Base-by-base conservation (phyloP, 2,888 invertebrate genomes). In the Napeogenes inachia region DNA sequence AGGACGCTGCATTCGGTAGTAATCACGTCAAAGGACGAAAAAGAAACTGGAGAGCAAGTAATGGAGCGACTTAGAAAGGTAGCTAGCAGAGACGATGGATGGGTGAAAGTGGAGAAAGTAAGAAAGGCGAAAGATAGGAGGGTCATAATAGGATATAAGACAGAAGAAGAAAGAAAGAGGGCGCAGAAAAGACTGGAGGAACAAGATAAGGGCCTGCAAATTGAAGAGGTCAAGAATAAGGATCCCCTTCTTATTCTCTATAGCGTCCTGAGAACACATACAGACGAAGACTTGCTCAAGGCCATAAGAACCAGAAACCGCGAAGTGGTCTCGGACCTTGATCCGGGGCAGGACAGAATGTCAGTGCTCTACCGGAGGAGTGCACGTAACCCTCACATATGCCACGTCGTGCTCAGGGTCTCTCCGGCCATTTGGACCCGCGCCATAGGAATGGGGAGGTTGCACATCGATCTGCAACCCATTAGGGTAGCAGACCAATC, bases 91-190 rank as follows among this genome's bases (percentile, higher is more conserved):
- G 64, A 62, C n/a, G 64, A 64, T 13, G 67, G 57, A 3, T 38
- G 61, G 42, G 33, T 62, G 0, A 45, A 33, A 13, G 54, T 65
- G 10, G 65, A 67, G 3, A 63, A 42, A 38, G 57, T 63, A 0
- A 56, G 64, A 21, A 68, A 66, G n/a, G 64, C 56, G 0, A 68
- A 55, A 38, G 66, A 68, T n/a, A 53, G 64, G 13, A 68, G 64
- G 45, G 46, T 68, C 2, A 59, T 68, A 30, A 56, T 68, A 47
- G 61, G 66, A 0, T 66, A 58, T 38, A 38, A 5, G 12, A 62
- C 61, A 0, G 21, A 54, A 35, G 62, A 61, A 33, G 62, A 66
- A 33, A 35, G 56, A 21, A 61, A 4, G 59, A 60, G 5, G n/a
- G 32, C 62, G 13, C 63, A 64, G 33, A 50, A 64, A 10, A 65